A percentile compares a stretch with the other conserved stretches of the same genome.
Conservation (phyloP, 2,888 invertebrate species). For the Phyto melanocephala region DNA sequence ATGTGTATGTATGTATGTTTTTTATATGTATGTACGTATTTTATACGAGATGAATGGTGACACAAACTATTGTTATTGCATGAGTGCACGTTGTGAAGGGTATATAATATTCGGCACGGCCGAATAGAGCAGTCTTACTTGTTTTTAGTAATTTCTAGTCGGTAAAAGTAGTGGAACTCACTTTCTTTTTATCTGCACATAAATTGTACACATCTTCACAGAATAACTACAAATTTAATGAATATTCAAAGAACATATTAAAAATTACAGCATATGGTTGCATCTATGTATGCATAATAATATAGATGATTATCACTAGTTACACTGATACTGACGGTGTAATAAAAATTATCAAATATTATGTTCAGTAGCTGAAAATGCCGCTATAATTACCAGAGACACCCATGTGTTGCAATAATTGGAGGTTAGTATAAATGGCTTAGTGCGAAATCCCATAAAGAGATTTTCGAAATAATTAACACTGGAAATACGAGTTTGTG, state of each 20-base stretch:
- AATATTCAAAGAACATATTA: not conserved
- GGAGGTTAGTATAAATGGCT: slow-evolving; percentile 42
- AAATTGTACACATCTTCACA: not conserved
- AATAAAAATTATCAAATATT: slow-evolving; percentile 41
- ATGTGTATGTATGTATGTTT: too few species aligned
- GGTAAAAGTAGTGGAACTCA: too few species aligned
- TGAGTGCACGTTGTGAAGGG: too few species aligned
- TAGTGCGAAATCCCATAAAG: slow-evolving; percentile 32
- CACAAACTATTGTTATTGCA: too few species aligned
- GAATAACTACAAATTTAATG: slow-evolving; percentile 13
- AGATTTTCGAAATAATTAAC: slow-evolving; percentile 46
- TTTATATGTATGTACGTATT: too few species aligned
- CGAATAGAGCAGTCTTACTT: too few species aligned
- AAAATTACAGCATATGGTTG: not conserved
- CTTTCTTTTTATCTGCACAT: too few species aligned
- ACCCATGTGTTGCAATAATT: slow-evolving; percentile 39
- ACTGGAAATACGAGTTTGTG: slow-evolving; percentile 23
- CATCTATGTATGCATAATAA: not conserved
- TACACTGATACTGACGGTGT: slow-evolving; percentile 16
- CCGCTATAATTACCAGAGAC: not conserved
- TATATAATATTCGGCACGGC: too few species aligned
- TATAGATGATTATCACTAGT: slow-evolving; percentile 18
- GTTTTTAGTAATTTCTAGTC: too few species aligned
- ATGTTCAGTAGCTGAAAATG: not conserved
- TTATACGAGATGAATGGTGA: too few species aligned